Evolutionary conservation across 1,140 invertebrate species (phyloP).

Genomic region (Aphelenchoides besseyi): DNA sequence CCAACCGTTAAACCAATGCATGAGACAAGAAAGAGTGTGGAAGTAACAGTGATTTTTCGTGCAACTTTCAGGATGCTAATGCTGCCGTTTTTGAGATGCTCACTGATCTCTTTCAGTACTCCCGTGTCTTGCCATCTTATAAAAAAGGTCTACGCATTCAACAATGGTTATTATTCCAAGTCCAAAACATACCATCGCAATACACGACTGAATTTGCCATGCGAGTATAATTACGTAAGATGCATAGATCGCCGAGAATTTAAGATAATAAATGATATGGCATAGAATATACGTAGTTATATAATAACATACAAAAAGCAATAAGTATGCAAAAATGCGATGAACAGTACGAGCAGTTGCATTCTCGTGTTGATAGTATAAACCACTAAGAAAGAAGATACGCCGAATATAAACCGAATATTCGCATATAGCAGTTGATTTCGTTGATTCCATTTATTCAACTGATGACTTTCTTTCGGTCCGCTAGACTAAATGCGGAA

Average conservation of each 20-base stretch:
- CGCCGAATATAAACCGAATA: conserved; percentile 10
- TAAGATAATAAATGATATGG: not conserved
- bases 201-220: conserved; percentile 12
- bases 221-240: not conserved
- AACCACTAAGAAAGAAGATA: conserved; percentile 9
- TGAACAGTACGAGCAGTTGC: not conserved
- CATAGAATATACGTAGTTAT: not conserved
- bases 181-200: conserved; percentile 5
- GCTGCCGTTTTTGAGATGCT: not conserved
- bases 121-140: not conserved
- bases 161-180: no score
- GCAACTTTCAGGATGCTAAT: not conserved
- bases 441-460: no score
- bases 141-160: conserved; percentile 4
- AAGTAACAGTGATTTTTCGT: not conserved
- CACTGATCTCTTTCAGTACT: not conserved
- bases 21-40: not conserved
- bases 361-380: not conserved
- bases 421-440: conserved; percentile 17
- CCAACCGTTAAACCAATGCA: not conserved
- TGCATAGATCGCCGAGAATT: not conserved
- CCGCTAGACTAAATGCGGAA: no score
- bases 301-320: not conserved
- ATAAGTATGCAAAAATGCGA: not conserved
- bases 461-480: no score